A percentile compares a stretch with the other conserved stretches of the same genome.
Conservation (phyloP, 1,140 invertebrate genomes). For the Cherax quadricarinatus region DNA sequence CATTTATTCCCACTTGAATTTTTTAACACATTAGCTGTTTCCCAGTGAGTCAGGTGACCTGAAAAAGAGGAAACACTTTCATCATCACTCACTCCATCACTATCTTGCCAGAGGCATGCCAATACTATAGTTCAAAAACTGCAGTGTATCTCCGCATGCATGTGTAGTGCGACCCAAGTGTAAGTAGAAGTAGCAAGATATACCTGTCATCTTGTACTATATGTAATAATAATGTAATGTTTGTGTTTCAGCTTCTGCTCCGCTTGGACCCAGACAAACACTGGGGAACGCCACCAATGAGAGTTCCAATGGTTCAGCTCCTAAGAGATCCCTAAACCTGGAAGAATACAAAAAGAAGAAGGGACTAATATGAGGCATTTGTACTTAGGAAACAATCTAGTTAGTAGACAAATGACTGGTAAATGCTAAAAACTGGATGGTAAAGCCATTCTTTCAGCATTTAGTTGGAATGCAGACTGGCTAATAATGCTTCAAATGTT, state of each 20-base stretch:
- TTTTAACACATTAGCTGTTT: too few relatives aligned
- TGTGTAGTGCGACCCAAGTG: too few relatives aligned
- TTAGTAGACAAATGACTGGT: neutral
- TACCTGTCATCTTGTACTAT: too few relatives aligned
- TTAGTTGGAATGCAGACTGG: neutral
- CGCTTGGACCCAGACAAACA: conserved; percentile 31
- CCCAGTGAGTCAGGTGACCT: too few relatives aligned
- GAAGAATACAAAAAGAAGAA: conserved; percentile 98
- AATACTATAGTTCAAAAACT: too few relatives aligned
- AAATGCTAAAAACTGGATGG: neutral
- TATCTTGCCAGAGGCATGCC: too few relatives aligned
- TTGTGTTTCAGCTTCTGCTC: conserved; percentile 30
- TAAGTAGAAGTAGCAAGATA: too few relatives aligned
- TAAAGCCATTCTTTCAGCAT: neutral
- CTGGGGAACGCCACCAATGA: conserved; percentile 49
- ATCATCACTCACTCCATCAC: too few relatives aligned
- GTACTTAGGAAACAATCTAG: conserved; percentile 75
- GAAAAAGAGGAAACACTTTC: too few relatives aligned
- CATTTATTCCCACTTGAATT: too few relatives aligned
- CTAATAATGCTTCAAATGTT: neutral
- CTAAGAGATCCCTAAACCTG: conserved; percentile 92
- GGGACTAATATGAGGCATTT: conserved; percentile 86
- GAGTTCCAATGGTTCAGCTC: conserved; percentile 85
- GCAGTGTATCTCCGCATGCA: too few relatives aligned
- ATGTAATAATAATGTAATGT: neutral